A percentile compares a stretch with the other conserved stretches of the same genome.
These are phyloP conservation scores for Salvator merianae DNA, from an alignment of 2,113 vertebrate species.

Conservation along the genomic window DNA sequence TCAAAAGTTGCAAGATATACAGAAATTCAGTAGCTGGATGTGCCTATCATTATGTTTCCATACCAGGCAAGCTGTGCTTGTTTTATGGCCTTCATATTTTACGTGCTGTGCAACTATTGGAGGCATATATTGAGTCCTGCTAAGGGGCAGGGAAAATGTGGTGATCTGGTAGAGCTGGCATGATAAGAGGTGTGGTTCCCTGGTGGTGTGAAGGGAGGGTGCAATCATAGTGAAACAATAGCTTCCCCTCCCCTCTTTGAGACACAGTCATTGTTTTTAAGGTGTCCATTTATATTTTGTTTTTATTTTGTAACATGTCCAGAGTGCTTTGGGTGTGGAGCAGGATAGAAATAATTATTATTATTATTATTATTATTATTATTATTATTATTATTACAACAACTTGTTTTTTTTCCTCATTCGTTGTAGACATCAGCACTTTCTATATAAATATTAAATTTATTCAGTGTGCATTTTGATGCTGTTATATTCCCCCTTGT, in stretches of 20 bases:
- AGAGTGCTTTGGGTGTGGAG: too few relatives aligned
- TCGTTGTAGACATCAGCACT: not conserved
- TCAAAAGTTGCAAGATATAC: not conserved
- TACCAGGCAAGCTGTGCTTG: not conserved
- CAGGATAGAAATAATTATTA: too few relatives aligned
- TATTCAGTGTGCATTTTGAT: not conserved
- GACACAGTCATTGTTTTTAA: too few relatives aligned
- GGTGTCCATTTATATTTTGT: too few relatives aligned
- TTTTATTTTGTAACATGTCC: too few relatives aligned
- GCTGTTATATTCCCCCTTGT: not conserved
- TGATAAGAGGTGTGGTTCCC: not conserved
- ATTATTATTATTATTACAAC: too few relatives aligned
- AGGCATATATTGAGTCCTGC: too few relatives aligned
- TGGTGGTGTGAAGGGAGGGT: not conserved
- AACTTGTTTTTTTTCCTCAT: not conserved
- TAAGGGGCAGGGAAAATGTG: not conserved
- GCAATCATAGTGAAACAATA: too few relatives aligned
- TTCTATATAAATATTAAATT: not conserved
- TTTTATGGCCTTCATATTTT: not conserved
- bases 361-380: too few relatives aligned
- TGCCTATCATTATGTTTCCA: not conserved
- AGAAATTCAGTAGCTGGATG: not conserved
- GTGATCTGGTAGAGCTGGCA: not conserved
- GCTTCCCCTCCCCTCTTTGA: too few relatives aligned
- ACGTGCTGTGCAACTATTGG: not conserved